Evolutionary conservation across 1,140 invertebrate genomes (phyloP).

Genomic region (Caenorhabditis inopinata): DNA sequence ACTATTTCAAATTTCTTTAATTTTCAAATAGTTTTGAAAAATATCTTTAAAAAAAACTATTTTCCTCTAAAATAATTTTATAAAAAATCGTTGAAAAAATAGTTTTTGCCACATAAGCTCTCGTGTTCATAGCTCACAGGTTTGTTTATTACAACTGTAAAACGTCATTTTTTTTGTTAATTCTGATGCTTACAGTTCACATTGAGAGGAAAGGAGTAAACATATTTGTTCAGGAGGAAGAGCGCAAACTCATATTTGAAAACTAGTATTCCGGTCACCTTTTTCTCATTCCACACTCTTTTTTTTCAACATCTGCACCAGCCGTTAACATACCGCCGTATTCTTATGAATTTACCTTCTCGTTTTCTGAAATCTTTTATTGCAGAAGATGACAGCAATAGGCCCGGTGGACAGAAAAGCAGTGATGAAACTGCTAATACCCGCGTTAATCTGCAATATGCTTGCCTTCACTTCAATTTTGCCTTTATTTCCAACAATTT

Average conservation of each 20-base stretch:
- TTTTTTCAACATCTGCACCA: too few relatives aligned
- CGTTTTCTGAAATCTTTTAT: not conserved
- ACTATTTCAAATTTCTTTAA: too few relatives aligned
- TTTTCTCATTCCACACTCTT: not conserved
- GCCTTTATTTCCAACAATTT: slow-evolving; percentile 61
- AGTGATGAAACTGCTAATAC: slow-evolving; percentile 49
- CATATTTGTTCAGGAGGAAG: slow-evolving; percentile 21
- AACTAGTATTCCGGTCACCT: slow-evolving; percentile 23
- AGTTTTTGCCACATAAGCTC: too few relatives aligned
- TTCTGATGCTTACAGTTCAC: not conserved
- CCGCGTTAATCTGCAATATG: slow-evolving; percentile 58
- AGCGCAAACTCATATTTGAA: not conserved
- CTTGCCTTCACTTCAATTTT: slow-evolving; percentile 64
- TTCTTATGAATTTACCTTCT: too few relatives aligned
- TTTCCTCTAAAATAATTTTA: too few relatives aligned
- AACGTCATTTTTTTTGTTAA: not conserved
- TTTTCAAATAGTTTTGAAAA: too few relatives aligned
- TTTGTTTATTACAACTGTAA: too few relatives aligned
- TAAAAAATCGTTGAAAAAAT: too few relatives aligned
- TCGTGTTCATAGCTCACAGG: too few relatives aligned
- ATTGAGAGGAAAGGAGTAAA: not conserved
- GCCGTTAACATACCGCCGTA: too few relatives aligned
- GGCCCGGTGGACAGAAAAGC: not conserved
- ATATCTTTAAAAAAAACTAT: not conserved
- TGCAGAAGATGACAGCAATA: slow-evolving; percentile 35